Conservation (phyloP, 2,797 vertebrate species). For the Micromesistius poutassou region DNA sequence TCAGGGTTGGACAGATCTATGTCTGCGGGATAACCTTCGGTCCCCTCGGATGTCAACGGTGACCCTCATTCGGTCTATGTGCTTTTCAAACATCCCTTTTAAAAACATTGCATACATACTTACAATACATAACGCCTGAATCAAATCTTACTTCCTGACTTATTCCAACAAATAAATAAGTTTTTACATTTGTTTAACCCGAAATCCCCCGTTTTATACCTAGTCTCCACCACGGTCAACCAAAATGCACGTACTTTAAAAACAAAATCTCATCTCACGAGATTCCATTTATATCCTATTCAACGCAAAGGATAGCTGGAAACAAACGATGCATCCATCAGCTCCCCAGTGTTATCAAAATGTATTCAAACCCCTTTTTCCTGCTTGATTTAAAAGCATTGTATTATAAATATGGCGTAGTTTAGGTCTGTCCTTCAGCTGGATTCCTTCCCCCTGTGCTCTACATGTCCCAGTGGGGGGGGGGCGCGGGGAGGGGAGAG, state of each 20-base stretch:
- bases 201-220: neutral
- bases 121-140: neutral
- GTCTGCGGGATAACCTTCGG: neutral
- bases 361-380: neutral
- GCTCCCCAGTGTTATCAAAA: neutral
- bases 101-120: neutral
- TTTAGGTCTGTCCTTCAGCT: neutral
- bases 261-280: neutral
- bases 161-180: neutral
- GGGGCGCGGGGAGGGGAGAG: neutral
- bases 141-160: neutral
- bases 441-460: neutral
- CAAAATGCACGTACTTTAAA: neutral
- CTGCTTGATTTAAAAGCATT: neutral
- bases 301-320: neutral
- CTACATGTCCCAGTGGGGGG: neutral
- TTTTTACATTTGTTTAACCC: neutral
- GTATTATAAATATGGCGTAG: neutral
- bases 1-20: neutral
- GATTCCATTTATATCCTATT: neutral
- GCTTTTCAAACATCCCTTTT: slow-evolving; percentile 1
- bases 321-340: neutral
- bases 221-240: neutral
- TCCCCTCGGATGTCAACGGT: neutral
- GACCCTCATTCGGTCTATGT: neutral